phyloP scores from a whole-genome alignment of 2,888 invertebrate species.

The Drosophila mercatorum region DNA sequence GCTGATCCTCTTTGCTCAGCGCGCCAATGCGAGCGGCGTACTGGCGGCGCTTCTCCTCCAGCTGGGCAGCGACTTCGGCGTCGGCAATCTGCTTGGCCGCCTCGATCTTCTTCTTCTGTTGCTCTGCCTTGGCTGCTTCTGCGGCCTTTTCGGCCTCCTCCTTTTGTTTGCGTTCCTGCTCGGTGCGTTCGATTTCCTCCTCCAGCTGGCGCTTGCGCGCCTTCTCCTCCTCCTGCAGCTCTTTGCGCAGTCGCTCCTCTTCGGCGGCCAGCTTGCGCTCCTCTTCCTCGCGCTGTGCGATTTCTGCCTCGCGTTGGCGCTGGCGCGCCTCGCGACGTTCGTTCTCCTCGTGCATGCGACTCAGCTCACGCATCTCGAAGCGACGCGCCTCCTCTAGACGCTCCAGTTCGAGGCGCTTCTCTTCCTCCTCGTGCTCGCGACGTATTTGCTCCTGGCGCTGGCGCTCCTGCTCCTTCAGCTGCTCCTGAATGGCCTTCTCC shows the following conservation, averaged over 20 bases:
- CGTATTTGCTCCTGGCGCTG: slow-evolving; percentile 72
- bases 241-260: slow-evolving; percentile 76
- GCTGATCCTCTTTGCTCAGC: slow-evolving; percentile 80
- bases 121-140: slow-evolving; percentile 57
- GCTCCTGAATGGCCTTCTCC: slow-evolving; percentile 71
- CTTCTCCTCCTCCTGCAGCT: slow-evolving; percentile 71
- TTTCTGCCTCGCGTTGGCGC: slow-evolving; percentile 80
- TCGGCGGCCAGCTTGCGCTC: slow-evolving; percentile 74
- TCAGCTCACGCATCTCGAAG: slow-evolving; percentile 77
- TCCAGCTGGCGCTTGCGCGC: slow-evolving; percentile 66
- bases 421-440: slow-evolving; percentile 80
- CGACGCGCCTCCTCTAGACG: slow-evolving; percentile 71
- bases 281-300: slow-evolving; percentile 70
- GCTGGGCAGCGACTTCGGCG: slow-evolving; percentile 49
- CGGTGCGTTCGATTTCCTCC: slow-evolving; percentile 66
- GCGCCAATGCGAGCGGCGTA: slow-evolving; percentile 76
- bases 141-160: slow-evolving; percentile 67
- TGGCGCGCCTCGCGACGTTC: slow-evolving; percentile 70
- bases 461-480: slow-evolving; percentile 71
- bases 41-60: slow-evolving; percentile 67
- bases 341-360: slow-evolving; percentile 77
- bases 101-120: slow-evolving; percentile 59
- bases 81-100: slow-evolving; percentile 67
- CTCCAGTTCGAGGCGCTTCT: slow-evolving; percentile 72
- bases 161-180: slow-evolving; percentile 68